Base-by-base conservation (phyloP, 2,797 vertebrate species). In the Poecile montanus region DNA sequence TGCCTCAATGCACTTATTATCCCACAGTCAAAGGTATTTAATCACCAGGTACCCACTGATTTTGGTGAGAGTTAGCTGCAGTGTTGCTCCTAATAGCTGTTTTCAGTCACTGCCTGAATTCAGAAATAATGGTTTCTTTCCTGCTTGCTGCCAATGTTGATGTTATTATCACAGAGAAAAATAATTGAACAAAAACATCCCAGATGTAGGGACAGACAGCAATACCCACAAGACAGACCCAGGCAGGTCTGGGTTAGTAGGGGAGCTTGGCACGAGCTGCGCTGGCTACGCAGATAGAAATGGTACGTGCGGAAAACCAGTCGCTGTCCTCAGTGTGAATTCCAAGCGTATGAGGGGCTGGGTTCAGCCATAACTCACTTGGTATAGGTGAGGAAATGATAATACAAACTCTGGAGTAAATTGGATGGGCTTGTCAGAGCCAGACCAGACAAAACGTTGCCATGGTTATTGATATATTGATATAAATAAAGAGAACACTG, bases 401-500 rank as follows among this genome's bases (percentile, higher is more conserved):
- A 91, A 91, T 22, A 36, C 38, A 80, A 81, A 76, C 73, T 61
- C 63, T 3, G 5, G 57, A 70, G 65, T 63, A 95, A 96, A 96
- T 80, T 88, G 78, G 85, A 91, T 16, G 32, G 94, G 93, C 85
- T 95, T 94, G 94, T 93, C 94, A 95, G 90, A 94, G 70, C 78
- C 91, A 93, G 85, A 79, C 13, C 78, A 78, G 85, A 91, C 78
- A 94, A 96, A 96, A 95, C 70, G 91, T 93, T 97, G 89, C 91
- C 89, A 86, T 95, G 95, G 91, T 93, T 93, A 95, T 96, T 70
- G 87, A 94, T n/a, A n/a, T n/a, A n/a, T n/a, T n/a, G n/a, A n/a
- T n/a, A n/a, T n/a, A 94, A 88, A 94, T 89, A 94, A 88, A 84
- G 80, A 85, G 91, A 91, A 61, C 42, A 88, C 30, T 3, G 3